Conservation (phyloP, 2,113 vertebrate species). For the Promerops cafer region DNA sequence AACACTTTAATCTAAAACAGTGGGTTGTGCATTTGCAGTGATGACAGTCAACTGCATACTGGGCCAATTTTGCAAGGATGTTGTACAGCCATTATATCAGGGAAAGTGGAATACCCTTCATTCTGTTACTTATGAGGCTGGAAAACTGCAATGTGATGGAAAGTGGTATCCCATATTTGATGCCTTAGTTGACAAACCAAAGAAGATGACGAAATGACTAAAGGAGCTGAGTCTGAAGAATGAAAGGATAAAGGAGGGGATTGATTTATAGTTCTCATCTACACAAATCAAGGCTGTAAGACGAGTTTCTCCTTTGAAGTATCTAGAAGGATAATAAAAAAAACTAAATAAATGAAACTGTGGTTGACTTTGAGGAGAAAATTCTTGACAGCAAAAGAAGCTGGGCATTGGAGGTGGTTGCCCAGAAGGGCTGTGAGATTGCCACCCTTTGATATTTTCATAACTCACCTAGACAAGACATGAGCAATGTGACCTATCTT, state of each 20-base stretch:
- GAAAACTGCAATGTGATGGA: neutral
- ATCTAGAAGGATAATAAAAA: neutral
- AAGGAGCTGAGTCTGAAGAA: neutral
- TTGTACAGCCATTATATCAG: neutral
- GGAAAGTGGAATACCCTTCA: neutral
- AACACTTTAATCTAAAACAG: neutral
- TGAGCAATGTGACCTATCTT: neutral
- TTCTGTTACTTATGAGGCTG: neutral
- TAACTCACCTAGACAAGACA: neutral
- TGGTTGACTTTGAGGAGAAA: neutral
- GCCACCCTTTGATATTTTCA: neutral
- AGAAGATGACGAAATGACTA: neutral
- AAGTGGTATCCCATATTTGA: neutral
- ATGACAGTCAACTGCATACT: neutral
- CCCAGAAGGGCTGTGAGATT: neutral
- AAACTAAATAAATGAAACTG: neutral
- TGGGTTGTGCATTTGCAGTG: neutral
- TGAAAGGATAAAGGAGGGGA: neutral
- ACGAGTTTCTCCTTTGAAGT: neutral
- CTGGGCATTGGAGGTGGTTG: neutral
- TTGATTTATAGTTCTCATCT: neutral
- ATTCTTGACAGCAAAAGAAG: neutral
- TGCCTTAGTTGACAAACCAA: neutral
- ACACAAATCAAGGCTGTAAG: neutral
- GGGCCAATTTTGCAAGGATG: neutral